Evolutionary conservation across 2,888 invertebrate genomes (phyloP).

Genomic region (Heliothis peltigera): DNA sequence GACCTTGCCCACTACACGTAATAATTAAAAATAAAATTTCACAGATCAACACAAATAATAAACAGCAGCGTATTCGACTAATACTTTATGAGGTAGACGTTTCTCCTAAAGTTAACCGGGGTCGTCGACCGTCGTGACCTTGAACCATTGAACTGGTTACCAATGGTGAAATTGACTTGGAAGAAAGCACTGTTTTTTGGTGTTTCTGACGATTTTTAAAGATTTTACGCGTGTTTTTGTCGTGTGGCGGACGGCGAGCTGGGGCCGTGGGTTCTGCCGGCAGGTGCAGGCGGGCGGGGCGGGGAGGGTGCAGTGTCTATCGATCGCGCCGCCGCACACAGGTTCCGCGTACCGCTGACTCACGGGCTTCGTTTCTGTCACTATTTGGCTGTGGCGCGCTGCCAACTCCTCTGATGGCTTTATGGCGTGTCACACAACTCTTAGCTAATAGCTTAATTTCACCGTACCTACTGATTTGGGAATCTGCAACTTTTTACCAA

Average conservation of each 20-base stretch:
- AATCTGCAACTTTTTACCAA: slow-evolving; percentile 36
- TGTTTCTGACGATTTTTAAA: slow-evolving; percentile 64
- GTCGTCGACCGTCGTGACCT: slow-evolving; percentile 78
- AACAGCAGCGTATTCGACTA: slow-evolving; percentile 68
- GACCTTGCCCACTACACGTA: slow-evolving; percentile 82
- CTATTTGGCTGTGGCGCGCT: slow-evolving; percentile 78
- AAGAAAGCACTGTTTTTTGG: slow-evolving; percentile 64
- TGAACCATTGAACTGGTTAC: slow-evolving; percentile 75
- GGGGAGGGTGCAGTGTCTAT: slow-evolving; percentile 82
- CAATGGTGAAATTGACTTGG: slow-evolving; percentile 68
- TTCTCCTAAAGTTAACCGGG: slow-evolving; percentile 60
- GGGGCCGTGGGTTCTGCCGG: slow-evolving; percentile 71
- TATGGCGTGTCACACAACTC: slow-evolving; percentile 75
- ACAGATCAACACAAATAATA: slow-evolving; percentile 71
- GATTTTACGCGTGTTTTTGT: slow-evolving; percentile 67
- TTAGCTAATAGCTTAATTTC: slow-evolving; percentile 76
- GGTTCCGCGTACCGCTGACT: slow-evolving; percentile 82
- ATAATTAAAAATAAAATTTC: slow-evolving; percentile 85
- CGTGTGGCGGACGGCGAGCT: slow-evolving; percentile 69
- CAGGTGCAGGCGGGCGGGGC: slow-evolving; percentile 73
- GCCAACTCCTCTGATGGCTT: slow-evolving; percentile 82
- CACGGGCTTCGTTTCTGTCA: slow-evolving; percentile 78
- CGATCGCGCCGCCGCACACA: slow-evolving; percentile 86
- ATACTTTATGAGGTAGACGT: slow-evolving; percentile 75
- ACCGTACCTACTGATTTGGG: slow-evolving; percentile 48